A percentile compares a stretch with the other conserved stretches of the same genome.
These are phyloP conservation scores for Parelbella ahira DNA, from an alignment of 2,888 invertebrate genomes.

Conservation along the genomic window DNA sequence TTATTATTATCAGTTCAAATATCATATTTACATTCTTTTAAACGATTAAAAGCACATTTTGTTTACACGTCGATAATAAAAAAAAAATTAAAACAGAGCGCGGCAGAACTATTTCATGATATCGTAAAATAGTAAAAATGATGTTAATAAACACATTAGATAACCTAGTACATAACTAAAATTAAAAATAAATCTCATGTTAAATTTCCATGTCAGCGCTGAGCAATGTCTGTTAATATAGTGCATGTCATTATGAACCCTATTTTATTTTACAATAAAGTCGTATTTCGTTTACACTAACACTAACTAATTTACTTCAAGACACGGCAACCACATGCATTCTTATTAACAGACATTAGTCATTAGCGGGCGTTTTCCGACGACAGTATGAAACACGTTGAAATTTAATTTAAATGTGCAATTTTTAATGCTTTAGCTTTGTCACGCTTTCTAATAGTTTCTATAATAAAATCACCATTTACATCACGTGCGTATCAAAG, in stretches of 20 bases:
- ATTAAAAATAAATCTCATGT: constrained; percentile 39
- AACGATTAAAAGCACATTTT: constrained; percentile 78
- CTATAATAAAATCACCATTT: too few species aligned
- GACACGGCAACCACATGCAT: constrained; percentile 23
- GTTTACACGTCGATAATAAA: constrained; percentile 66
- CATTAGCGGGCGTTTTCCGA: not conserved
- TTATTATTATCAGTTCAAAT: constrained; percentile 82
- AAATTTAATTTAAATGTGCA: too few species aligned
- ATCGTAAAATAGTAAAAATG: constrained; percentile 54
- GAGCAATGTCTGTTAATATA: constrained; percentile 14
- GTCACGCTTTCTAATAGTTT: too few species aligned
- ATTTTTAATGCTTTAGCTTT: too few species aligned
- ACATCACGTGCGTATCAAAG: too few species aligned
- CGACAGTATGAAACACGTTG: constrained; percentile 13
- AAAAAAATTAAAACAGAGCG: constrained; percentile 47
- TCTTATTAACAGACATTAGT: constrained; percentile 21
- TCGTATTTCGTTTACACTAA: constrained; percentile 25
- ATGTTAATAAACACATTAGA: constrained; percentile 53
- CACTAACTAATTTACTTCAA: constrained; percentile 22
- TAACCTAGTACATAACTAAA: constrained; percentile 39
- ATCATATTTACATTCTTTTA: constrained; percentile 80
- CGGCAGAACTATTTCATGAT: constrained; percentile 53
- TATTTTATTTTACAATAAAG: constrained; percentile 24
- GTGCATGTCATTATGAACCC: constrained; percentile 22
- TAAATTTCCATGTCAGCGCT: constrained; percentile 22